Conservation (phyloP, 2,888 invertebrate genomes). For the Conus canariensis region DNA sequence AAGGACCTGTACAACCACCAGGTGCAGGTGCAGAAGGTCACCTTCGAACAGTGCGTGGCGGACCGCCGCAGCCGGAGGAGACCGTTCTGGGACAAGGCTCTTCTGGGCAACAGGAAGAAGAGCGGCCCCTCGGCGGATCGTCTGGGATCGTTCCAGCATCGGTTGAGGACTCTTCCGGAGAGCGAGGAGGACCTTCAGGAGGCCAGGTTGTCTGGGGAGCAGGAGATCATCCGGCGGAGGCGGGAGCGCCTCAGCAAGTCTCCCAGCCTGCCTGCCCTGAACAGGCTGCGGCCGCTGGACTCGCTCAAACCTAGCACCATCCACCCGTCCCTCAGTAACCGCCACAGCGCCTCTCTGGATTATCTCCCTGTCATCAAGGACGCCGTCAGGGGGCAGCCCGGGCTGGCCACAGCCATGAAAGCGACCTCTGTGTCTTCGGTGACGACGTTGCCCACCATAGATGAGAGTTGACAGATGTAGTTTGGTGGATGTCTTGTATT, state of each 20-base stretch:
- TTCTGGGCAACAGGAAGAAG: background rate
- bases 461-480: background rate
- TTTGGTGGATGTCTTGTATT: too few relatives aligned
- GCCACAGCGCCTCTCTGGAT: constrained; percentile 37
- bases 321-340: constrained; percentile 34
- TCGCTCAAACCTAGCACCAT: background rate
- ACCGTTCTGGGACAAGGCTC: constrained; percentile 35
- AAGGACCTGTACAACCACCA: constrained; percentile 24
- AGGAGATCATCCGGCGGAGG: background rate
- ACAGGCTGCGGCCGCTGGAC: background rate
- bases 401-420: background rate
- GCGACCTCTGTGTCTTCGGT: background rate
- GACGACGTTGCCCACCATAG: background rate
- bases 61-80: constrained; percentile 24
- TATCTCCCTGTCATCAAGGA: constrained; percentile 32
- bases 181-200: background rate
- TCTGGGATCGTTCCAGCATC: background rate
- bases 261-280: constrained; percentile 33
- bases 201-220: background rate
- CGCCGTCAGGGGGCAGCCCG: constrained; percentile 19
- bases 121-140: background rate
- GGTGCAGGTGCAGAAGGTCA: constrained; percentile 30
- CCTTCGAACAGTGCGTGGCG: constrained; percentile 21
- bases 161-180: background rate
- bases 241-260: background rate